phyloP scores from a whole-genome alignment of 2,797 vertebrate genomes.

The Macroramphosus scolopax region DNA sequence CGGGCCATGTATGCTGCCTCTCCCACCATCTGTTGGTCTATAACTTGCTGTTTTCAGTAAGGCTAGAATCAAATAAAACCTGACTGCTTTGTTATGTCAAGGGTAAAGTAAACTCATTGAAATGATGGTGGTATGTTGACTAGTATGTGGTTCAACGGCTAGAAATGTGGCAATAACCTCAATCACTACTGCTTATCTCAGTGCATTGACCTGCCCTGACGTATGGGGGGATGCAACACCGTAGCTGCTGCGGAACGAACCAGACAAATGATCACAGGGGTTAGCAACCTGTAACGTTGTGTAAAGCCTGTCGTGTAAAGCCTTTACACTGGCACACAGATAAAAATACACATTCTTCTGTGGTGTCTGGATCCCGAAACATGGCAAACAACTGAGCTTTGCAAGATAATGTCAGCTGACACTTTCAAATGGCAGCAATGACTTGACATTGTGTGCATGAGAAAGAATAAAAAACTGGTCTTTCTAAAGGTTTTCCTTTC shows the following conservation, averaged over 20 bases:
- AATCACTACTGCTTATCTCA: constrained; percentile 20
- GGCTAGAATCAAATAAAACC: constrained; percentile 37
- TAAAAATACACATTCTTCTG: background rate
- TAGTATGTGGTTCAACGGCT: constrained; percentile 18
- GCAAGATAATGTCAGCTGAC: too few species aligned
- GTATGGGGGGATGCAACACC: too few species aligned
- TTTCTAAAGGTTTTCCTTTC: too few species aligned
- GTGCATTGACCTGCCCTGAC: too few species aligned
- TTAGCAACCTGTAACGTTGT: too few species aligned
- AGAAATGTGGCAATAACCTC: constrained; percentile 12
- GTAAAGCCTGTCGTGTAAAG: too few species aligned
- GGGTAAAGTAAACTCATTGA: constrained; percentile 34
- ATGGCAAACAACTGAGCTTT: too few species aligned
- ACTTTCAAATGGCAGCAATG: too few species aligned
- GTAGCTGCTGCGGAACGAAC: too few species aligned
- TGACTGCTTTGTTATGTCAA: constrained; percentile 40
- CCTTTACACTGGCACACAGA: background rate
- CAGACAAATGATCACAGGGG: too few species aligned
- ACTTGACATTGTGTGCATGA: too few species aligned
- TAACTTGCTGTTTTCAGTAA: constrained; percentile 8
- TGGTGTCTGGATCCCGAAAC: constrained; percentile 1
- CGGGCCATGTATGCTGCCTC: constrained; percentile 45
- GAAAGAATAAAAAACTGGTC: too few species aligned
- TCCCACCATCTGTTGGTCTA: constrained; percentile 29
- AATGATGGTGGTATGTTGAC: constrained; percentile 9